Evolutionary conservation across 2,113 vertebrate species (phyloP).

Genomic region (Muscicapa adusta): DNA sequence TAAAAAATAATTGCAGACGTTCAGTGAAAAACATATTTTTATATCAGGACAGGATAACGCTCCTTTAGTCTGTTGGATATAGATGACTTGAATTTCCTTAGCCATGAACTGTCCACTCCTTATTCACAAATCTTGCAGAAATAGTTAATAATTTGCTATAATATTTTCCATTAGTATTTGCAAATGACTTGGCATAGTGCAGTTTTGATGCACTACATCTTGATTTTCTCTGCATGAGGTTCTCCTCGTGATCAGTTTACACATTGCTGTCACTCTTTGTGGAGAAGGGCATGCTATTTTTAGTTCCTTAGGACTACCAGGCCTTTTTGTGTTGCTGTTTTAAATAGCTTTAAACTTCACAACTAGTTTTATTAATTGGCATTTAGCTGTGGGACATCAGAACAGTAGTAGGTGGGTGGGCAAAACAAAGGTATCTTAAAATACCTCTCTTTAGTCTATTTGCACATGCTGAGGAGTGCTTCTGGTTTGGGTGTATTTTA

Average conservation of each 20-base stretch:
- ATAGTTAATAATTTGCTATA: not conserved
- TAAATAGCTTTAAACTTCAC: not conserved
- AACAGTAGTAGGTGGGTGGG: not conserved
- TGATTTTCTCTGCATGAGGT: not conserved
- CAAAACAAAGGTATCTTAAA: conserved; percentile 2
- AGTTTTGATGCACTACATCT: not conserved
- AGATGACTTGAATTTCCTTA: not conserved
- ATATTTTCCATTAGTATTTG: not conserved
- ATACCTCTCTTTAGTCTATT: not conserved
- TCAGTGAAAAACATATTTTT: not conserved
- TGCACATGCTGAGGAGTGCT: not conserved
- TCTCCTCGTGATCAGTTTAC: conserved; percentile 31
- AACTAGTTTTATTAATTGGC: not conserved
- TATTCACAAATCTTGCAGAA: not conserved
- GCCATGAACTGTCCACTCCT: not conserved
- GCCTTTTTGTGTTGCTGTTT: not conserved
- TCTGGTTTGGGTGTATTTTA: not conserved
- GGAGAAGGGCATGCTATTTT: conserved; percentile 59
- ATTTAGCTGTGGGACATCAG: not conserved
- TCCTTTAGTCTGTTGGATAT: not conserved
- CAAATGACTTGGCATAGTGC: not conserved
- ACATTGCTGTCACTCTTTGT: not conserved
- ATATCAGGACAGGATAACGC: accelerated
- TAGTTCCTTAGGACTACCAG: not conserved
- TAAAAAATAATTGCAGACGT: not conserved